A percentile compares a stretch with the other conserved stretches of the same genome.
These are phyloP conservation scores for Paracanthobrama guichenoti DNA, from an alignment of 2,113 vertebrate species.

Conservation along the genomic window DNA sequence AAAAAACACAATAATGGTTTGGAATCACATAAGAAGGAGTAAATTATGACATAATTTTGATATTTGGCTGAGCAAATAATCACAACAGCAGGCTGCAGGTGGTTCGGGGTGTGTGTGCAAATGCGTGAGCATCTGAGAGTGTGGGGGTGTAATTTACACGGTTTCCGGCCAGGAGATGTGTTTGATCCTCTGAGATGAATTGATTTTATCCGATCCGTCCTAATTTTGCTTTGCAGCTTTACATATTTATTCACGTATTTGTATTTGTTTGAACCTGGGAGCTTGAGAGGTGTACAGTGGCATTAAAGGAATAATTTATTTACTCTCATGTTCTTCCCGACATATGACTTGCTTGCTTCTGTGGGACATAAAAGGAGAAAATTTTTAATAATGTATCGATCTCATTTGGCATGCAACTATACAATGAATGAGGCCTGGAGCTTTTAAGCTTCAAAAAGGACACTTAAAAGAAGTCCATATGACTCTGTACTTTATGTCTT, in stretches of 20 bases:
- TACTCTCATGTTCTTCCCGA: background rate
- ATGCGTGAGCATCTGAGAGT: background rate
- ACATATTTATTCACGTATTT: background rate
- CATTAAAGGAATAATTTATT: background rate
- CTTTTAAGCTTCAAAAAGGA: slow-evolving; percentile 4
- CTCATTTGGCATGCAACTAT: slow-evolving; percentile 11
- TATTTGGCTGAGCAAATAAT: background rate
- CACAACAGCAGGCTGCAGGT: slow-evolving; percentile 41
- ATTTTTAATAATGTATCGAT: slow-evolving; percentile 5
- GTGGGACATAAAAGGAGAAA: background rate
- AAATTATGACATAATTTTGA: background rate
- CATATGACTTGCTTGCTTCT: background rate
- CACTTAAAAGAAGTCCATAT: background rate
- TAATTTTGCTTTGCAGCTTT: background rate
- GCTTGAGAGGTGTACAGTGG: background rate
- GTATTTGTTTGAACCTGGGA: background rate
- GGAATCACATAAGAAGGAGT: background rate
- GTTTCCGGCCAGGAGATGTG: slow-evolving; percentile 17
- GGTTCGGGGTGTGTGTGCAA: slow-evolving; percentile 8
- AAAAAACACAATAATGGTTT: background rate
- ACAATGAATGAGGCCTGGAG: background rate
- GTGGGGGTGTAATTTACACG: slow-evolving; percentile 40
- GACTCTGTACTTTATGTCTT: slow-evolving; percentile 1
- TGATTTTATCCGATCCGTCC: slow-evolving; percentile 9
- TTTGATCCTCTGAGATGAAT: slow-evolving; percentile 36